A percentile compares a stretch with the other conserved stretches of the same genome.
These are phyloP conservation scores for Eulemur albifrons DNA, from an alignment of 2,797 vertebrate species.

Conservation along the genomic window DNA sequence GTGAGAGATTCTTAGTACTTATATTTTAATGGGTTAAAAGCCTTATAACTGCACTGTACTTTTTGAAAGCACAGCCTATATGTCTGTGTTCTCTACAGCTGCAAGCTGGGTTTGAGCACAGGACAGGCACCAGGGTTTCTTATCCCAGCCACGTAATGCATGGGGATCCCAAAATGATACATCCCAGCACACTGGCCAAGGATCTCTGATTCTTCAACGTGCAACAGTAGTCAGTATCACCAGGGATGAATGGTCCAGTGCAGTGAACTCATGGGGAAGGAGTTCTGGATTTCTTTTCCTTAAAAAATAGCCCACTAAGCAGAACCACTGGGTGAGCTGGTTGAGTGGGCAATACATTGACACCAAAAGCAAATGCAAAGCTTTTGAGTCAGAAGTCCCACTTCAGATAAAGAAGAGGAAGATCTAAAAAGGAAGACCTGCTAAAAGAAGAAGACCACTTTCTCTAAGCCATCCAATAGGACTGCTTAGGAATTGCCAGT, in stretches of 20 bases:
- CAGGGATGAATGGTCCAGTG: background rate
- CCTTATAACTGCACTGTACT: background rate
- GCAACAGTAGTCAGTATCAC: background rate
- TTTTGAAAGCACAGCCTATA: background rate
- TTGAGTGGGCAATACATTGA: background rate
- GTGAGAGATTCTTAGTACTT: background rate
- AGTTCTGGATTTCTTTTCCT: background rate
- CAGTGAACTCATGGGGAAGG: background rate
- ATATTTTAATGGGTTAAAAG: background rate
- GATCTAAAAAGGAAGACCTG: background rate
- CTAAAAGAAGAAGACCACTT: slow-evolving; percentile 2
- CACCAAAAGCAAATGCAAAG: background rate
- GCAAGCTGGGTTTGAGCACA: background rate
- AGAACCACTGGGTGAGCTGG: background rate
- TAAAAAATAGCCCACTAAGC: background rate
- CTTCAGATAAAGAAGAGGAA: slow-evolving; percentile 40
- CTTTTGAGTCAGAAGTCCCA: background rate
- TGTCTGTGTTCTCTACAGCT: background rate
- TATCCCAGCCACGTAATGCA: background rate
- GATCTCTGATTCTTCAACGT: background rate
- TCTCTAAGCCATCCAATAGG: background rate
- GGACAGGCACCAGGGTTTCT: background rate
- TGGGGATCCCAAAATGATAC: background rate
- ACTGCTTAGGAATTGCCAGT: background rate
- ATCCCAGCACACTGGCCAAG: background rate